Evolutionary conservation across 2,888 invertebrate species (phyloP), one percentile per base, ranked within the genome.

Genomic region (Tryphoninae sp.): DNA sequence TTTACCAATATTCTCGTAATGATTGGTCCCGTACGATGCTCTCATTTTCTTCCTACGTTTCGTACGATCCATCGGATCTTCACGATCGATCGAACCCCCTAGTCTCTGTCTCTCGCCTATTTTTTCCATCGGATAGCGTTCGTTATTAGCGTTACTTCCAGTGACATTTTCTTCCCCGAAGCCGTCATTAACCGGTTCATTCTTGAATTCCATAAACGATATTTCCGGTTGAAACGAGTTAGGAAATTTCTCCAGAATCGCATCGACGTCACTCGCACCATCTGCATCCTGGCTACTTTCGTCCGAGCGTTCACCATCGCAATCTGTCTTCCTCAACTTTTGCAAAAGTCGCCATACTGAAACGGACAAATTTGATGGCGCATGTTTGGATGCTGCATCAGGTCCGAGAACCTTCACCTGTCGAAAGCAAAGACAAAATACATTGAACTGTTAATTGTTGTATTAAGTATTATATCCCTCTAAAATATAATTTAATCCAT

Each of bases 261-360:
- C 83, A 3, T 87, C 85, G 16, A 89, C 72, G 69, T 83, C 80
- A 65, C 71, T 33, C 11, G 85, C 75, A 9, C 80, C 87, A 8
- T 83, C 81, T 6, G 83, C 84, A 23, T 87, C 88, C 68, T 86
- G 86, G 23, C 79, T 82, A 72, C 87, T 88, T 59, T 88, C 88
- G 58, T 88, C 88, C 23, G 89, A 89, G 9, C 83, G 84, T 9
- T 88, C 88, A 6, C 64, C 81, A 3, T 88, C 87, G 33, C 80
- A 74, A 49, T 89, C 86, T 33, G 74, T 84, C 74, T 75, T 80
- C 40, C 71, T 68, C 53, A 78, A 74, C 65, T 74, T 78, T 74
- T 78, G 78, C 84, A 89, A 83, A 40, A 89, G 67, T 65, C 85
- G 82, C 88, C 89, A 89, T n/a, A 90, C 87, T 23, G 88, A 87